Conservation (phyloP, 2,888 invertebrate genomes). For the Frankliniella fusca region DNA sequence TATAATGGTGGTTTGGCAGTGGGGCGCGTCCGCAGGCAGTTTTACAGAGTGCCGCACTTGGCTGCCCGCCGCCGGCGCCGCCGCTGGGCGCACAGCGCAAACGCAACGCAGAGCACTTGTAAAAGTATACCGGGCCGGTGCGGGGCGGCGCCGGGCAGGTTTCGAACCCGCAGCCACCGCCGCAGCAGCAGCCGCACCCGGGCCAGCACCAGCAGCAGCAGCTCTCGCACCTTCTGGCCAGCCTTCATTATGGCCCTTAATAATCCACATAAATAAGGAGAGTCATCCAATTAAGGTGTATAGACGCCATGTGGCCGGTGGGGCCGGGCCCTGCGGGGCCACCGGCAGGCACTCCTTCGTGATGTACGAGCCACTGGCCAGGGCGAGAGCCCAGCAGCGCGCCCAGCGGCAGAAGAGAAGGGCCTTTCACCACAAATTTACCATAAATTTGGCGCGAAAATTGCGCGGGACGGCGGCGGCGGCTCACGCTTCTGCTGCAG, state of each 20-base stretch:
- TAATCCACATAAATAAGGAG: constrained; percentile 20
- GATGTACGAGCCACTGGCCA: background rate
- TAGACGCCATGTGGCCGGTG: constrained; percentile 12
- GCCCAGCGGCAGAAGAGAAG: background rate
- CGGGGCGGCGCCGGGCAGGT: background rate
- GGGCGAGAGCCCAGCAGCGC: background rate
- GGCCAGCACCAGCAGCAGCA: too few relatives aligned
- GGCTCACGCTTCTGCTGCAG: background rate
- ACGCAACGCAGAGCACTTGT: too few relatives aligned
- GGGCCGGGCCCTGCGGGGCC: background rate
- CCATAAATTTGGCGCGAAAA: constrained; percentile 8
- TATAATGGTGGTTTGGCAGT: too few relatives aligned
- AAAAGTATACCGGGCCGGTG: background rate
- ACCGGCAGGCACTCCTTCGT: background rate
- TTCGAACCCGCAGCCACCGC: background rate
- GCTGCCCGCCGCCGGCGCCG: too few relatives aligned
- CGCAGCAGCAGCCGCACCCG: too few relatives aligned
- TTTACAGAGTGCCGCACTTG: too few relatives aligned
- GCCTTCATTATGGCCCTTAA: background rate
- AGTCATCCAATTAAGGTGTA: constrained; percentile 5
- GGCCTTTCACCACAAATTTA: background rate
- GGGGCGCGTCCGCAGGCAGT: too few relatives aligned
- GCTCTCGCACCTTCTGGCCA: too few relatives aligned
- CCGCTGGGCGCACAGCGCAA: too few relatives aligned
- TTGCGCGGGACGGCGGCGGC: background rate